Conservation (phyloP, 2,888 invertebrate genomes). For the Danaus chrysippus region DNA sequence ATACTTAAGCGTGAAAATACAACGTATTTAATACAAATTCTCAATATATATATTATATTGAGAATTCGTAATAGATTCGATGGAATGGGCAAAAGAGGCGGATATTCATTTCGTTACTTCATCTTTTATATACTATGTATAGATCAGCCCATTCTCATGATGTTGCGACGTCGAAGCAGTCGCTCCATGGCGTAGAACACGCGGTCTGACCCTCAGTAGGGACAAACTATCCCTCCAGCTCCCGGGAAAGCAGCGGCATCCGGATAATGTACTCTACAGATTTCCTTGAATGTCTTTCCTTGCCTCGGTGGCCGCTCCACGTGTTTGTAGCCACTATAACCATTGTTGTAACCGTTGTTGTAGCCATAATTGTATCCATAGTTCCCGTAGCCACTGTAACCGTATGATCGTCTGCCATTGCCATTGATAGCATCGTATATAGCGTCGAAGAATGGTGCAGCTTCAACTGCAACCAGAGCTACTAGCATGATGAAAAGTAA, state of each 20-base stretch:
- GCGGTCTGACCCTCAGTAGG: conserved; percentile 79
- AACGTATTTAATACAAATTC: conserved; percentile 7
- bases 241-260: conserved; percentile 71
- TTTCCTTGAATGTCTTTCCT: conserved; percentile 82
- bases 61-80: background rate
- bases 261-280: conserved; percentile 84
- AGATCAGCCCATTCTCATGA: conserved; percentile 74
- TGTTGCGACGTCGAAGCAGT: conserved; percentile 70
- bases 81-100: background rate
- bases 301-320: conserved; percentile 50
- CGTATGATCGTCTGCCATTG: conserved; percentile 60
- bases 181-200: conserved; percentile 78
- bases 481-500: conserved; percentile 42
- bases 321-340: conserved; percentile 40
- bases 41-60: background rate
- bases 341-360: conserved; percentile 41
- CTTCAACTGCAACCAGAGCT: conserved; percentile 45
- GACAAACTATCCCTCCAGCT: conserved; percentile 81
- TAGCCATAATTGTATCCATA: conserved; percentile 48
- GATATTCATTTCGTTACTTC: background rate
- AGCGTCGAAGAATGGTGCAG: conserved; percentile 70
- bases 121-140: conserved; percentile 7
- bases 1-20: conserved; percentile 20
- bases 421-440: conserved; percentile 69
- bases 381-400: conserved; percentile 53